These are phyloP conservation scores for Tanypteryx hageni DNA, from an alignment of 2,888 invertebrate genomes.

Conservation along the genomic window DNA sequence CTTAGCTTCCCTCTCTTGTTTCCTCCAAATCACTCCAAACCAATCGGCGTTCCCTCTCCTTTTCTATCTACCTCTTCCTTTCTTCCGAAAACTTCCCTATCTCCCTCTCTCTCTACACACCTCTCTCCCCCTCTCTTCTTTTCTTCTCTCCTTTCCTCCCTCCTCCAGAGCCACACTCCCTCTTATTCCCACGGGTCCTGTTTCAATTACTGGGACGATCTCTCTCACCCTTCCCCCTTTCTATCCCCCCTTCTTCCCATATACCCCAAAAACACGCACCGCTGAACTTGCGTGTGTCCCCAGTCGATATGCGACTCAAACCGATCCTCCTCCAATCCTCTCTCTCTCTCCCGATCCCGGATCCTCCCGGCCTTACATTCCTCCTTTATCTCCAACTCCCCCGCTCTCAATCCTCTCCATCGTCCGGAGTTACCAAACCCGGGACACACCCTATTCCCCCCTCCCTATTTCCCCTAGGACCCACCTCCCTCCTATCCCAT, in stretches of 20 bases:
- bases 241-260: not conserved
- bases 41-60: not conserved
- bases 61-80: not conserved
- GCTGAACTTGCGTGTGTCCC: conserved; percentile 23
- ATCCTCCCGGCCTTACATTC: not conserved
- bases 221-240: not conserved
- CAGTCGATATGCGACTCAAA: conserved; percentile 23
- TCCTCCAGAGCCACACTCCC: not conserved
- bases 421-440: not conserved
- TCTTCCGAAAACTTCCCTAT: not conserved
- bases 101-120: not conserved
- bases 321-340: conserved; percentile 12
- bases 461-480: not conserved
- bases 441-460: not conserved
- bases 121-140: not conserved
- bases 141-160: not conserved
- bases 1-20: conserved; percentile 3
- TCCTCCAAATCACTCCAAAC: conserved; percentile 38
- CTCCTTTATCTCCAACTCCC: not conserved
- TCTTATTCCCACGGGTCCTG: conserved; percentile 46
- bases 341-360: conserved; percentile 6
- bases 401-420: not conserved
- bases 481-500: not conserved
- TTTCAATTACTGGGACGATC: conserved; percentile 54
- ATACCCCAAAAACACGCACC: conserved; percentile 23